Evolutionary conservation across 2,888 invertebrate species (phyloP).

Genomic region (Priocnemis perturbator): DNA sequence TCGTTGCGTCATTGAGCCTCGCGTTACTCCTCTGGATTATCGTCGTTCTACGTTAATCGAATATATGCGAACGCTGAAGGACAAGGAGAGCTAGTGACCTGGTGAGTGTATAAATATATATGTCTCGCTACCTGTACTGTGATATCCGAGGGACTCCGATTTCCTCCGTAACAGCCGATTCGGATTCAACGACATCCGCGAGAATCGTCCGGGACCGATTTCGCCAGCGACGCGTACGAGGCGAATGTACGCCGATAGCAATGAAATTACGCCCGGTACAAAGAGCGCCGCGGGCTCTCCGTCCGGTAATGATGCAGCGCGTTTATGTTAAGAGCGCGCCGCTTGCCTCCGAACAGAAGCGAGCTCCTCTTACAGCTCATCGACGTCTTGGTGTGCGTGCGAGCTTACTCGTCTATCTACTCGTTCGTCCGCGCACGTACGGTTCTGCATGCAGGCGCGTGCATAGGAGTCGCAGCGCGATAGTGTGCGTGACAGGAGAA

Average conservation of each 20-base stretch:
- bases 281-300: constrained; percentile 65
- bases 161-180: too few relatives aligned
- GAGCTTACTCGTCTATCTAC: constrained; percentile 11
- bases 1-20: too few relatives aligned
- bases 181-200: constrained; percentile 19
- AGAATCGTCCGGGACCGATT: constrained; percentile 22
- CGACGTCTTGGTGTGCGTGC: constrained; percentile 27
- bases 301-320: constrained; percentile 68
- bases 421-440: background rate
- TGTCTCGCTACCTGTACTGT: too few relatives aligned
- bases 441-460: constrained; percentile 1
- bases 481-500: constrained; percentile 1
- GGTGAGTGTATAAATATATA: too few relatives aligned
- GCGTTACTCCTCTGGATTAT: too few relatives aligned
- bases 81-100: too few relatives aligned
- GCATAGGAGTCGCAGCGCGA: background rate
- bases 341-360: constrained; percentile 63
- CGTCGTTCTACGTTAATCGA: too few relatives aligned
- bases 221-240: constrained; percentile 44
- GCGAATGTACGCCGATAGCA: constrained; percentile 61
- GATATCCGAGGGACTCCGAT: too few relatives aligned
- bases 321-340: constrained; percentile 61
- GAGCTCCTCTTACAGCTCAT: constrained; percentile 52
- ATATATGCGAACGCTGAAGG: too few relatives aligned
- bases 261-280: constrained; percentile 67